Evolutionary conservation across 2,888 invertebrate species (phyloP).

Genomic region (Hirtodrosophila alboralis): DNA sequence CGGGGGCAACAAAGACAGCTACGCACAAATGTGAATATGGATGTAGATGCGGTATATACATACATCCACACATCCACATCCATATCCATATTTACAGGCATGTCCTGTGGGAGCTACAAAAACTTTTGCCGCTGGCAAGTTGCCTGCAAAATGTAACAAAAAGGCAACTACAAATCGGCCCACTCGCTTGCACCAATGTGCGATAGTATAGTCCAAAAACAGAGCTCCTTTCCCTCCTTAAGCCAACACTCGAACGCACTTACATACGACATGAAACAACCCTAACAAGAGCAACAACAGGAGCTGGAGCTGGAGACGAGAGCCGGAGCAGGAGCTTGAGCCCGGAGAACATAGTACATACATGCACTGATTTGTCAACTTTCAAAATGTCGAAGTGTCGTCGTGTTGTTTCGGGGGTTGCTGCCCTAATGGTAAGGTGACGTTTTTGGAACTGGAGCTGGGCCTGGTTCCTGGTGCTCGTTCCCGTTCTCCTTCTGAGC

Average conservation of each 20-base stretch:
- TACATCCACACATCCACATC: slow-evolving; percentile 23
- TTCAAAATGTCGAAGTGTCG: slow-evolving; percentile 79
- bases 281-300: slow-evolving; percentile 26
- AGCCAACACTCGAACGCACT: slow-evolving; percentile 3
- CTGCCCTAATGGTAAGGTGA: slow-evolving; percentile 63
- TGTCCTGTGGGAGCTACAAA: slow-evolving; percentile 73
- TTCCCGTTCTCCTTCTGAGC: too few relatives aligned
- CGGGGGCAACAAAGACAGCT: slow-evolving; percentile 45
- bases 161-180: slow-evolving; percentile 73
- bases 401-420: slow-evolving; percentile 58
- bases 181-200: slow-evolving; percentile 37
- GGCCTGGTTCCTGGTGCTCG: too few relatives aligned
- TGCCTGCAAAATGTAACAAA: slow-evolving; percentile 67
- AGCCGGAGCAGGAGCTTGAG: slow-evolving; percentile 10
- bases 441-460: slow-evolving; percentile 18
- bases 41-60: slow-evolving; percentile 34
- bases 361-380: slow-evolving; percentile 81
- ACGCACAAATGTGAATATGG: slow-evolving; percentile 34
- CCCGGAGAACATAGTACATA: slow-evolving; percentile 36
- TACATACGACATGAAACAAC: slow-evolving; percentile 50
- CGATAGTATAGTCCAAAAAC: slow-evolving; percentile 5
- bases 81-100: slow-evolving; percentile 5
- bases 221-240: not conserved
- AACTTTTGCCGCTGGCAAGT: slow-evolving; percentile 63
- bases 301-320: slow-evolving; percentile 13